Base-by-base conservation (phyloP, 2,888 invertebrate genomes). In the Hyles lineata region DNA sequence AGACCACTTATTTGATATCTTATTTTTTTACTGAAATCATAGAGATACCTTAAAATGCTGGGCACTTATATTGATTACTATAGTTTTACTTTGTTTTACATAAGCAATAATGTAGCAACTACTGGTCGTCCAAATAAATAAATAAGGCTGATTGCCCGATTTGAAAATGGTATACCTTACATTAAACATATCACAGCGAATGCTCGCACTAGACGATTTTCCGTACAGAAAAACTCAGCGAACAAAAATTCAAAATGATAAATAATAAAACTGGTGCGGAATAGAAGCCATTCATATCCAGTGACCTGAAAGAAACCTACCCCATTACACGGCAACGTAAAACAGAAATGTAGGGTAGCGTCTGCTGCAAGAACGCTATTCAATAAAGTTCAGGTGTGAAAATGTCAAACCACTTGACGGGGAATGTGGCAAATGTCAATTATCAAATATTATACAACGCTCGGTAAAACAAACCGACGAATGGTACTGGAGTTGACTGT, bases 341-440 rank as follows among this genome's bases (percentile, higher is more conserved):
- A 59, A 70, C n/a, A 59, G 59, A 32, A 59, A 70, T 58, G 35
- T 59, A 32, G 35, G 59, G 55, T 32, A 61, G 63, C 23, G 67
- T 67, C 43, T 23, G 6, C 70, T 69, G 21, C 61, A 59, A 61
- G 23, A 70, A 73, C 74, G 72, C 23, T 70, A 78, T 76, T 76
- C 35, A 29, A 21, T 55, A 74, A 79, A 77, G 80, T 76, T 76
- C 80, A 80, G 35, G 63, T 61, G 60, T 11, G 70, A 60, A 74
- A 80, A 81, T 82, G 79, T 62, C 78, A 76, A 21, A 50, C 7
- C 52, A 73, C 55, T 73, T 52, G 59, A 23, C 23, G 52, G 72
- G 62, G 23, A 59, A 61, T 70, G 67, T 62, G 50, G 69, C 70
- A 70, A 71, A 73, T 73, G 74, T 74, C 69, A 76, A 74, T 72